A percentile compares a stretch with the other conserved stretches of the same genome.
These are phyloP conservation scores for Melopsittacus undulatus DNA, from an alignment of 2,797 vertebrate species.

Conservation along the genomic window DNA sequence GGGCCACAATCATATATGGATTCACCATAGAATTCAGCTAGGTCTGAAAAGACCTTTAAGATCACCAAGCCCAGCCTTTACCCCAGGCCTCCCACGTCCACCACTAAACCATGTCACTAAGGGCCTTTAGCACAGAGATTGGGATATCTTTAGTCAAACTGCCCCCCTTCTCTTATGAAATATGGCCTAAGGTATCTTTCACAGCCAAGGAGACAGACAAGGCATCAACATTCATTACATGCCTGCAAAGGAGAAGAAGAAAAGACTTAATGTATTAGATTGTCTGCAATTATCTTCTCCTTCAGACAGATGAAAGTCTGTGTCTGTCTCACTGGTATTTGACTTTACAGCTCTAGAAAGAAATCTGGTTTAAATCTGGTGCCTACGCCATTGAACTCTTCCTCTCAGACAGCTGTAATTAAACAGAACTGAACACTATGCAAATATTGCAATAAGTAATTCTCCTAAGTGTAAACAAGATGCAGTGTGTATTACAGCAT, in stretches of 20 bases:
- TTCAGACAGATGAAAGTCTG: background rate
- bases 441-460: conserved; percentile 46
- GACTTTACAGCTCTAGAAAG: background rate
- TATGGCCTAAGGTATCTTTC: background rate
- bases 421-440: conserved; percentile 17
- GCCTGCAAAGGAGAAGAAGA: background rate
- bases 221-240: background rate
- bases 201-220: background rate
- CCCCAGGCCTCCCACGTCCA: background rate
- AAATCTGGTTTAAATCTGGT: background rate
- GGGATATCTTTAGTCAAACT: background rate
- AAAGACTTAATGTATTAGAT: background rate
- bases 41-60: background rate
- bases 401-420: conserved; percentile 29
- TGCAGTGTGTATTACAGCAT: background rate
- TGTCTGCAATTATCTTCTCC: background rate
- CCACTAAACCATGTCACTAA: background rate
- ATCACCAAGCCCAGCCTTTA: background rate
- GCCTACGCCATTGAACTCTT: background rate
- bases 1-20: fast-evolving
- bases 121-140: background rate
- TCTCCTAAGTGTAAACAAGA: conserved; percentile 8
- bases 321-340: background rate
- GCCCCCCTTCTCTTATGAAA: background rate
- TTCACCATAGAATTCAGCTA: background rate